phyloP scores from a whole-genome alignment of 2,113 vertebrate species.

The Gallinago media region DNA sequence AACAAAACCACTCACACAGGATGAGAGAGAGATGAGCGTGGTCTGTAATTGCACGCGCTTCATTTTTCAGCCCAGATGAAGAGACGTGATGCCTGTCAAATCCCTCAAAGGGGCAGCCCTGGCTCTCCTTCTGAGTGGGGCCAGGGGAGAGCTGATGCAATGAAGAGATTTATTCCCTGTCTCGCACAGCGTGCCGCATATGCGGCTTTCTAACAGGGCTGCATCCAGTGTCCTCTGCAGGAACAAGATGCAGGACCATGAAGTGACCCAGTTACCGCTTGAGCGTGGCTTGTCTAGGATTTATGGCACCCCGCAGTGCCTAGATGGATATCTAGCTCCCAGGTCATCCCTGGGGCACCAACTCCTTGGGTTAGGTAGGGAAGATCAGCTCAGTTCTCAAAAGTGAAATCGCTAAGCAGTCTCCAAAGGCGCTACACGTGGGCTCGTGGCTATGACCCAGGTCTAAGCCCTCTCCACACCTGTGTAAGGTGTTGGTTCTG shows the following conservation, averaged over 20 bases:
- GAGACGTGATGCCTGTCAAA: not conserved
- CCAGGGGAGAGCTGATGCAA: not conserved
- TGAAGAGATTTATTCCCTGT: not conserved
- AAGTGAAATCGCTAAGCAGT: not conserved
- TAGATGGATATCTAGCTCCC: not conserved
- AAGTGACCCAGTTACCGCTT: not conserved
- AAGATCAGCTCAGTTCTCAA: not conserved
- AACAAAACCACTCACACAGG: not conserved
- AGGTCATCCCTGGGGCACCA: not conserved
- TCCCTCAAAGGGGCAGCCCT: not conserved
- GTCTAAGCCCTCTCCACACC: not conserved
- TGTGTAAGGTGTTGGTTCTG: fast-evolving
- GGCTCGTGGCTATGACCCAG: not conserved
- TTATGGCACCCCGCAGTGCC: not conserved
- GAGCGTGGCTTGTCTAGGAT: not conserved
- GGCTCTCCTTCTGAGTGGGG: not conserved
- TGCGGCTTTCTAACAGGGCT: not conserved
- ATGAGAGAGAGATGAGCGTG: not conserved
- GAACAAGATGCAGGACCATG: not conserved
- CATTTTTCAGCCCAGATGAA: not conserved
- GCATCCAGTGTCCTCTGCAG: not conserved
- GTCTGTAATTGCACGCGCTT: not conserved
- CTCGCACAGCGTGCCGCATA: not conserved
- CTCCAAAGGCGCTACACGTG: not conserved
- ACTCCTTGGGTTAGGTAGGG: fast-evolving